Evolutionary conservation across 2,113 vertebrate species (phyloP), one percentile per base, ranked within the genome.

Genomic region (Oryzias celebensis): DNA sequence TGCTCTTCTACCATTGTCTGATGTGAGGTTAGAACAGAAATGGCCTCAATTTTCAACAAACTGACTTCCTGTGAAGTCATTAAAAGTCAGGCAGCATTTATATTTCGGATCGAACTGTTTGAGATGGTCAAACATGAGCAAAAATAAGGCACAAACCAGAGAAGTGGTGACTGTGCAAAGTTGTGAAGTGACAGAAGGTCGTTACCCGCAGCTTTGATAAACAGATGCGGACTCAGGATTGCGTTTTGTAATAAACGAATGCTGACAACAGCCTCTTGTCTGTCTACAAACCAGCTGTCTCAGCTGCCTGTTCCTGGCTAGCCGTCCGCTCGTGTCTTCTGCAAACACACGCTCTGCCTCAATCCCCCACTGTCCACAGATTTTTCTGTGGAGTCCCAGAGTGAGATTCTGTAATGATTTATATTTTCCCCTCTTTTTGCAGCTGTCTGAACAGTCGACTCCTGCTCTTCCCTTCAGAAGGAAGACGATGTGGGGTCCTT

Each of bases 231-330:
- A 58, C 81, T 26, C 28, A 42, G 65, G 63, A 68, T 75, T 80
- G 59, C 45, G 62, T 44, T 66, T 56, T 28, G 18, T 56, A 14
- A 22, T 51, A 18, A 41, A 43, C 14, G 67, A 75, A 51, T 68
- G 74, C 75, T 59, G 76, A 68, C 61, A 70, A 65, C 66, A 70
- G 65, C 67, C 70, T 71, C 58, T 52, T 31, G 71, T 73, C 74
- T 63, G 78, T 82, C 71, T 31, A 20, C 62, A 22, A 65, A 79
- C 64, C 78, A 72, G 71, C 77, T 82, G 83, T 75, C 79, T 78
- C 70, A 47, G 76, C 69, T 58, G 72, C 20, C 23, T 61, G 58
- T 54, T 67, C 62, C 55, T 59, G 22, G 73, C n/a, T 51, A 65
- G 45, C 47, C 75, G 55, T 64, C 28, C 75, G 62, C 62, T 74